Evolutionary conservation across 2,113 vertebrate genomes (phyloP), one percentile per base, ranked within the genome.

Genomic region (Myotis lucifugus): DNA sequence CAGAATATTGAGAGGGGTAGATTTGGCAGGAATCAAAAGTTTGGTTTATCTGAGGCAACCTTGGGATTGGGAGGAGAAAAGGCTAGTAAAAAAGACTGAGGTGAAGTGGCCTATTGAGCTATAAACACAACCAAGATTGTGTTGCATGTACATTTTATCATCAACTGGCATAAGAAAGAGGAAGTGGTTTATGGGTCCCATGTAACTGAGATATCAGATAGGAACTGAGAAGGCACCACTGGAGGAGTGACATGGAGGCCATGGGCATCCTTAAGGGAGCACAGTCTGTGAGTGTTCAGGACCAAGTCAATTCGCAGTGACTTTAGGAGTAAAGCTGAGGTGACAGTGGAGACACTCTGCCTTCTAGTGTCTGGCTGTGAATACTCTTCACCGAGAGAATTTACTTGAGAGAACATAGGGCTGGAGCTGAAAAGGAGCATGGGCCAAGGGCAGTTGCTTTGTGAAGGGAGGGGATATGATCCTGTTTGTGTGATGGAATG

Each of bases 201-300:
- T 2, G 1, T 73, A 46, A 56, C 48, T 21, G 48, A 42, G 29
- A 10, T 40, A n/a, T 29, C 70, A 67, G 56, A 18, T 59, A 15
- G 66, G 32, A 50, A 40, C 15, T 9, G 37, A 40, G 7, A n/a
- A 48, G 73, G 5, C 48, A 4, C 13, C 21, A 2, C 3, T 19
- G 54, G 48, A 17, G 6, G 0, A 2, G 13, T 3, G 10, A 7
- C 21, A 4, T 5, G 27, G 27, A 42, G 52, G 4, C 54, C 50
- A 14, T 15, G 8, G 5, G 27, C 29, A 6, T 64, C 23, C 50
- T 56, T 40, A 10, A 61, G 29, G 77, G 32, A 37, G 3, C 7
- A 27, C 19, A 34, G 23, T 13, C 54, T 23, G 8, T 56, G 54
- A 56, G 54, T 23, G 54, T 9, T 56, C 54, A 56, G 54, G 54